A percentile compares a stretch with the other conserved stretches of the same genome.
Evolutionary conservation across 2,113 vertebrate genomes (phyloP).

Genomic region (Haplochromis burtoni): DNA sequence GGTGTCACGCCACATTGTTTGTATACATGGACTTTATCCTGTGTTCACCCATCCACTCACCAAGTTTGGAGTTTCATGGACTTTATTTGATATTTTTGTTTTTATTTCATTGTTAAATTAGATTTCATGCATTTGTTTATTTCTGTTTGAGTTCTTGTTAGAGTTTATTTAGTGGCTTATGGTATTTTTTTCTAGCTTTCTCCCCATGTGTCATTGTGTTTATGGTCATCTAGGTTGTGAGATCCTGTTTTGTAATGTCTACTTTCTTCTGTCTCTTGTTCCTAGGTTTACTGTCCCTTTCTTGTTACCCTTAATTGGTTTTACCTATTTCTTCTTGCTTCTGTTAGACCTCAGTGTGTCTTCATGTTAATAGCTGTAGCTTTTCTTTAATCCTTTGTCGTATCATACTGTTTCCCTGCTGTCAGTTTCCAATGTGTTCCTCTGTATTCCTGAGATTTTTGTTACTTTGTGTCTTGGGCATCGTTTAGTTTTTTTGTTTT

Average conservation of each 20-base stretch:
- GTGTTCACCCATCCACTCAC: background rate
- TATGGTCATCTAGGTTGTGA: background rate
- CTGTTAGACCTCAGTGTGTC: background rate
- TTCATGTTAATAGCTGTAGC: background rate
- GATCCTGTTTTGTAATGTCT: background rate
- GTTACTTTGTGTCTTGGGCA: background rate
- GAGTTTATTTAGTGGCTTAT: background rate
- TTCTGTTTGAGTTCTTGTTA: background rate
- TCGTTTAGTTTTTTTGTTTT: background rate
- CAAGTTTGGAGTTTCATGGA: fast-evolving
- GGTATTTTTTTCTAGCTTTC: background rate
- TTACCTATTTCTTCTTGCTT: background rate
- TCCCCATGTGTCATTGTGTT: background rate
- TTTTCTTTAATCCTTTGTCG: background rate
- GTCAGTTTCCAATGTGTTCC: fast-evolving
- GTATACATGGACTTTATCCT: fast-evolving
- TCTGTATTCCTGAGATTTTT: background rate
- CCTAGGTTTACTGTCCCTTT: background rate
- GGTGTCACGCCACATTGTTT: fast-evolving
- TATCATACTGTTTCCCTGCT: background rate
- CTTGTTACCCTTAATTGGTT: background rate
- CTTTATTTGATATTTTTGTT: background rate
- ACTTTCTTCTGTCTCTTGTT: background rate
- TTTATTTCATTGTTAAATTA: background rate
- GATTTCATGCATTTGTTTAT: background rate